Conservation (phyloP, 2,797 vertebrate genomes). For the Natrix natrix region DNA sequence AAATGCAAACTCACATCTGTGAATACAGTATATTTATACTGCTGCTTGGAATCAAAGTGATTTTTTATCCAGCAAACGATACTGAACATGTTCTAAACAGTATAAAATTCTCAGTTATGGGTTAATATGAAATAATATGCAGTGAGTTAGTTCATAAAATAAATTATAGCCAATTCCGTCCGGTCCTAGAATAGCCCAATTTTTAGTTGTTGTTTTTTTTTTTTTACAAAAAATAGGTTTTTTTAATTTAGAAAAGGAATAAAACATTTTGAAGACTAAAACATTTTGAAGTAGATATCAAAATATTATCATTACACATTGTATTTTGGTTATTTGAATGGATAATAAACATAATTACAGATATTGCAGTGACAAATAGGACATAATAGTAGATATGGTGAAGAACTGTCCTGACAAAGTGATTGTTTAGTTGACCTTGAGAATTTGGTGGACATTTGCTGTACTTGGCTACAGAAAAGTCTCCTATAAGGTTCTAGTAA, state of each 20-base stretch:
- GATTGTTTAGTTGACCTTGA: neutral
- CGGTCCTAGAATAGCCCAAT: neutral
- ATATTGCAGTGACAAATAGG: neutral
- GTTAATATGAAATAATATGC: neutral
- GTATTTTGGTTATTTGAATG: neutral
- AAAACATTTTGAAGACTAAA: conserved; percentile 3
- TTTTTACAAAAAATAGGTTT: neutral
- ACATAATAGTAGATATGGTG: neutral
- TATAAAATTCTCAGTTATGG: neutral
- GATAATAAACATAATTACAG: neutral
- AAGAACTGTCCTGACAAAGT: neutral
- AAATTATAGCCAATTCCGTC: neutral
- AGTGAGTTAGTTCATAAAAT: neutral
- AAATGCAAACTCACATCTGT: neutral
- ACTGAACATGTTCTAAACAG: neutral
- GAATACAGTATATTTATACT: neutral
- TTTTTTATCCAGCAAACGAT: neutral
- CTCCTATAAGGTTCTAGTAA: neutral
- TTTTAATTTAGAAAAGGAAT: neutral
- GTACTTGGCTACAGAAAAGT: neutral
- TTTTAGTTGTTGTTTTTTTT: neutral
- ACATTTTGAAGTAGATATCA: neutral
- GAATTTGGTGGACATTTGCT: neutral
- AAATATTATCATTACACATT: neutral
- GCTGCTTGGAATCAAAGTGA: neutral